These are phyloP conservation scores for Cygnus olor DNA, from an alignment of 2,797 vertebrate species.

Conservation along the genomic window DNA sequence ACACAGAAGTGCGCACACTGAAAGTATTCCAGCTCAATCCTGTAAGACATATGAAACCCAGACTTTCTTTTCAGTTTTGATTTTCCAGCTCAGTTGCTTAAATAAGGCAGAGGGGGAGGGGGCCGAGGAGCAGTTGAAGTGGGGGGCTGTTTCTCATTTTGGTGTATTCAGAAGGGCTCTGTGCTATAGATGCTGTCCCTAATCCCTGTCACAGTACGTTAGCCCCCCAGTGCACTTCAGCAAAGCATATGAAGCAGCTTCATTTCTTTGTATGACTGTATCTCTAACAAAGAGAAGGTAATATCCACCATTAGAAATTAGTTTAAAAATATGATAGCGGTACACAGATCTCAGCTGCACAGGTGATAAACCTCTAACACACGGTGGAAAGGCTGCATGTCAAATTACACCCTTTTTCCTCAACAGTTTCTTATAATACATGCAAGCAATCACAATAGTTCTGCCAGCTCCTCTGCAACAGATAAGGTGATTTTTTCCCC, in stretches of 20 bases:
- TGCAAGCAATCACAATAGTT: neutral
- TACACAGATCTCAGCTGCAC: neutral
- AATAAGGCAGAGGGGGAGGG: neutral
- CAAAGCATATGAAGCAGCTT: neutral
- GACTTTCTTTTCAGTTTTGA: neutral
- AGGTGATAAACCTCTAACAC: neutral
- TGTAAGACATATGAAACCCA: neutral
- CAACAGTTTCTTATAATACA: neutral
- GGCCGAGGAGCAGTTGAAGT: rapidly evolving
- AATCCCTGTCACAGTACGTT: neutral
- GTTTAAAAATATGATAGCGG: neutral
- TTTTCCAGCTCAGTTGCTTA: neutral
- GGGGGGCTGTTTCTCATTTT: neutral
- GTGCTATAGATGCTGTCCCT: neutral
- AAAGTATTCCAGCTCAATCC: neutral
- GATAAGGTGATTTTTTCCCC: neutral
- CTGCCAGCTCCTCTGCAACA: neutral
- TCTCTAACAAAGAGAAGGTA: neutral
- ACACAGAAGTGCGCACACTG: neutral
- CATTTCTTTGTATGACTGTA: neutral
- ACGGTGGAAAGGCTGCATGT: neutral
- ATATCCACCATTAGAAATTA: neutral
- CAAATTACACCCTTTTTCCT: neutral
- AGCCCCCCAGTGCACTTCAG: neutral
- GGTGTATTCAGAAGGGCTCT: neutral